A percentile compares a stretch with the other conserved stretches of the same genome.
Evolutionary conservation across 2,113 vertebrate species (phyloP).

Genomic region (Phalacrocorax aristotelis): DNA sequence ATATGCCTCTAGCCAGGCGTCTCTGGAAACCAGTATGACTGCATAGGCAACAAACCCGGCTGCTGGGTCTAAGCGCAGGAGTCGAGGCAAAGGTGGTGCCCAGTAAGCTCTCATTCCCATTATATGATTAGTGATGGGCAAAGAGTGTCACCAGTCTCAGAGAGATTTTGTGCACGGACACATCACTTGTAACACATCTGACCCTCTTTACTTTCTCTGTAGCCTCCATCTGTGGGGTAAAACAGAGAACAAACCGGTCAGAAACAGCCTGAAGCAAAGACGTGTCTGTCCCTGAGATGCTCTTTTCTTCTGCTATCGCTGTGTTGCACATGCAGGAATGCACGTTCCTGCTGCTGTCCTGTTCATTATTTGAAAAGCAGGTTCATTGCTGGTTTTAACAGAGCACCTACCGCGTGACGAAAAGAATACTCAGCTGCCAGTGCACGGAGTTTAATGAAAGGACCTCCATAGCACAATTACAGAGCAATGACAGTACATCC

Average conservation of each 20-base stretch:
- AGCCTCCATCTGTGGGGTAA: background rate
- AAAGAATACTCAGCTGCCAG: background rate
- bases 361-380: background rate
- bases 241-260: background rate
- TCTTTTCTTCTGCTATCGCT: background rate
- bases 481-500: background rate
- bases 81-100: background rate
- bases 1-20: background rate
- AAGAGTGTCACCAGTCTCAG: background rate
- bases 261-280: background rate
- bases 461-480: background rate
- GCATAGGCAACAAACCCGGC: background rate
- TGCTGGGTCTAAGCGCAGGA: background rate
- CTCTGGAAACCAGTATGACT: background rate
- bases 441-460: background rate
- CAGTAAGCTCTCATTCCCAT: background rate
- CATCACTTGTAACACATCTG: background rate
- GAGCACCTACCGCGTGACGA: background rate
- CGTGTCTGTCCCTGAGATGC: background rate
- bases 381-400: background rate
- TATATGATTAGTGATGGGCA: background rate
- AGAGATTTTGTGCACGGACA: background rate
- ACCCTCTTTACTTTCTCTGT: background rate
- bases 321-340: background rate
- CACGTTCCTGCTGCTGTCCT: background rate